Percentiles rank a stretch among this genome's conserved stretches.
These are phyloP conservation scores for Loxodonta africana DNA, from an alignment of 2,113 vertebrate species.

Conservation along the genomic window DNA sequence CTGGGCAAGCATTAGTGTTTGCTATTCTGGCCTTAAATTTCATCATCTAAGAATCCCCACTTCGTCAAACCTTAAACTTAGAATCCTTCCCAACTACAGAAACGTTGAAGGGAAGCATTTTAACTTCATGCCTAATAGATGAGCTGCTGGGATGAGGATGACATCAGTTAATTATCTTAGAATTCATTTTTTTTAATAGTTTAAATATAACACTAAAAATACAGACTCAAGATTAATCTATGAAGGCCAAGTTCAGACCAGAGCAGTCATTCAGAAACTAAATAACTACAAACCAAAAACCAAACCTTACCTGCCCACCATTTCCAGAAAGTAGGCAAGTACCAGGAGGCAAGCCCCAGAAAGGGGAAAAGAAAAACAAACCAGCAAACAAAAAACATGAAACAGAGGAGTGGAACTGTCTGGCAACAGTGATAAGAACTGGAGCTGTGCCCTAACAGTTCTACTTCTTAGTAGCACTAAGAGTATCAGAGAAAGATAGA, in stretches of 20 bases:
- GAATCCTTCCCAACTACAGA: constrained; percentile 27
- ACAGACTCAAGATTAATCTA: constrained; percentile 5
- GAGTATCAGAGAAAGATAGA: not conserved
- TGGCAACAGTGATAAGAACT: constrained; percentile 20
- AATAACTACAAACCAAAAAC: constrained; percentile 26
- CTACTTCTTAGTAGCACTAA: constrained; percentile 32
- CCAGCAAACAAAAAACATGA: not conserved
- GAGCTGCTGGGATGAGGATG: constrained; percentile 71
- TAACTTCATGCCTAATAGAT: constrained; percentile 57
- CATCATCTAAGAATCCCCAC: not conserved
- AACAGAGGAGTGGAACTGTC: constrained; percentile 58
- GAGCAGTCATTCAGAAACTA: constrained; percentile 76
- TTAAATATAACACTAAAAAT: constrained; percentile 48
- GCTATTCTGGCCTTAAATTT: not conserved
- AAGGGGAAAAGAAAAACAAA: constrained; percentile 39
- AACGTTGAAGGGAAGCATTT: not conserved
- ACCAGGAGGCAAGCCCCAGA: constrained; percentile 52
- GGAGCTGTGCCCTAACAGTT: constrained; percentile 58
- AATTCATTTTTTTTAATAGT: constrained; percentile 9
- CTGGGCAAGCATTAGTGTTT: not conserved
- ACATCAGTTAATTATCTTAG: constrained; percentile 53
- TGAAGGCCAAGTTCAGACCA: constrained; percentile 73
- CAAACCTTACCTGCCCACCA: constrained; percentile 62
- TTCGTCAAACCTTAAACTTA: not conserved
- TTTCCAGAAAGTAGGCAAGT: constrained; percentile 66